A percentile compares a stretch with the other conserved stretches of the same genome.
These are phyloP conservation scores for Saimiri boliviensis DNA, from an alignment of 2,113 vertebrate genomes.

Conservation along the genomic window DNA sequence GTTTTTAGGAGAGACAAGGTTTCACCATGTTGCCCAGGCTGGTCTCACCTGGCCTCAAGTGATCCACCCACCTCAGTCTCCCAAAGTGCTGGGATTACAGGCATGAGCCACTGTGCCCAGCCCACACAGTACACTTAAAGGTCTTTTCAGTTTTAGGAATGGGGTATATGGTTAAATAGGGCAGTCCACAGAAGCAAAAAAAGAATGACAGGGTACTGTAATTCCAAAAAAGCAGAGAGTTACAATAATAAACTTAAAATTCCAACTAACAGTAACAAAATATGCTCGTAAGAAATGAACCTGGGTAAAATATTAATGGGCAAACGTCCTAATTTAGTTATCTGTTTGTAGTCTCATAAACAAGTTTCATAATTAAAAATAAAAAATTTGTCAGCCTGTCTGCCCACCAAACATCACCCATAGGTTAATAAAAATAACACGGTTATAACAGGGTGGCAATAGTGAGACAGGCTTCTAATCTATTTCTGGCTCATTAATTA, in stretches of 20 bases:
- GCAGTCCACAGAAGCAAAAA: constrained; percentile 29
- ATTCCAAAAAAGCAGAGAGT: background rate
- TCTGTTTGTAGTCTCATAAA: background rate
- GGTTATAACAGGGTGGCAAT: background rate
- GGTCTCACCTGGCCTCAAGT: too few species aligned
- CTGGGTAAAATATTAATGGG: background rate
- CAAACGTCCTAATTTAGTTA: background rate
- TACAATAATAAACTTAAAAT: background rate
- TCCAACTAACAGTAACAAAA: constrained; percentile 44
- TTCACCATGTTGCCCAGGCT: too few species aligned
- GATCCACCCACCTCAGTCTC: too few species aligned
- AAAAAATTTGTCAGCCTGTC: background rate
- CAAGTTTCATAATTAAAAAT: background rate
- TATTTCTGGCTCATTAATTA: background rate
- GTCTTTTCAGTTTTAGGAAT: background rate
- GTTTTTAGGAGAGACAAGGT: too few species aligned
- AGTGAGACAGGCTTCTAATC: background rate
- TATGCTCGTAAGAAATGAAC: background rate
- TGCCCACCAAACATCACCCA: background rate
- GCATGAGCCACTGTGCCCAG: too few species aligned
- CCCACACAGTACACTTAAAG: background rate
- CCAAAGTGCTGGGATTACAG: too few species aligned
- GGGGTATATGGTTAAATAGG: fast-evolving
- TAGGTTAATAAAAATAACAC: background rate
- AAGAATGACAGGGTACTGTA: background rate